Conservation (phyloP, 2,888 invertebrate species). For the Sinodicranocentrus sp. region DNA sequence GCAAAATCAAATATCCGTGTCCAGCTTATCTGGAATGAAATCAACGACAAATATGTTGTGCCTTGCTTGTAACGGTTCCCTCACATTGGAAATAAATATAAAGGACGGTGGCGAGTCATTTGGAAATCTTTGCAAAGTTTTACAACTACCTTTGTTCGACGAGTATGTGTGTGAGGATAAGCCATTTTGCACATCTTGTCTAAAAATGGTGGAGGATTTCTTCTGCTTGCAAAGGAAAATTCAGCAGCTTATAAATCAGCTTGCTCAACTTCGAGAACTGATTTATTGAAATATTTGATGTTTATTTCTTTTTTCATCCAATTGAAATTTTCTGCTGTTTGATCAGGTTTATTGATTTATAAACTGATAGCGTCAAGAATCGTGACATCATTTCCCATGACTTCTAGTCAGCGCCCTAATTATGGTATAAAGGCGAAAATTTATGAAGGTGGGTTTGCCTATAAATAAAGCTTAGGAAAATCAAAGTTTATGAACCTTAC, state of each 20-base stretch:
- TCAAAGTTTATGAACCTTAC: too few species aligned
- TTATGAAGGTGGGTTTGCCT: conserved; percentile 8
- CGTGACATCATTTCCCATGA: conserved; percentile 6
- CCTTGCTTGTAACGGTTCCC: too few species aligned
- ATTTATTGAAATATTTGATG: too few species aligned
- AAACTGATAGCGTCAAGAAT: conserved; percentile 21
- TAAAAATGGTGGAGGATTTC: conserved; percentile 8
- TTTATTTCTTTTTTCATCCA: too few species aligned
- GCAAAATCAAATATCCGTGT: too few species aligned
- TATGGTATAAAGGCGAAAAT: conserved; percentile 30
- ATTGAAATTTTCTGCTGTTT: too few species aligned
- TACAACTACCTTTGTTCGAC: background rate
- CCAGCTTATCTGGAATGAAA: too few species aligned
- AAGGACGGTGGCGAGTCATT: too few species aligned
- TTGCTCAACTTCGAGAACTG: conserved; percentile 20
- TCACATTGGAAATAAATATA: too few species aligned
- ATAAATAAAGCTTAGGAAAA: too few species aligned
- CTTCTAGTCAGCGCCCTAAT: background rate
- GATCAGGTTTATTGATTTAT: too few species aligned
- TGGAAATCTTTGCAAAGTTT: conserved; percentile 22
- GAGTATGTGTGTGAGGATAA: conserved; percentile 20
- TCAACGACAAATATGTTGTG: too few species aligned
- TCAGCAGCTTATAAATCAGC: conserved; percentile 4
- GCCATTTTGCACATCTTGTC: conserved; percentile 27
- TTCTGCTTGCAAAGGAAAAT: conserved; percentile 22